Percentiles rank a stretch among this genome's conserved stretches.
These are phyloP conservation scores for Grammomys surdaster DNA, from an alignment of 2,113 vertebrate species.

Conservation along the genomic window DNA sequence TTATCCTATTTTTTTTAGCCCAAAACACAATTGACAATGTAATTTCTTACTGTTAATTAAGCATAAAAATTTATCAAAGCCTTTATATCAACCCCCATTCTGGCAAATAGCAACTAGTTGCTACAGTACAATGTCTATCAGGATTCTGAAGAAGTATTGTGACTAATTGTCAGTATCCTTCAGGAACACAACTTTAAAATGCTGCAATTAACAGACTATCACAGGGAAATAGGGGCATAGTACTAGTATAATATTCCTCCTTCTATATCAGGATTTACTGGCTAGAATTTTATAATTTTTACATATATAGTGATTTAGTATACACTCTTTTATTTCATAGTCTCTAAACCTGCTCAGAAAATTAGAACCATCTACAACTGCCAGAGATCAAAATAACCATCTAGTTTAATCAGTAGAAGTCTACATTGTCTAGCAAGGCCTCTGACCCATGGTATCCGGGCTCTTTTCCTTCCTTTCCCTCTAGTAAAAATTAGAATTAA, in stretches of 20 bases:
- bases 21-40: background rate
- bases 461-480: background rate
- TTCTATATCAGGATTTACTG: background rate
- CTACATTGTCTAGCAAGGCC: background rate
- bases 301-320: background rate
- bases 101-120: background rate
- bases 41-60: background rate
- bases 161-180: background rate
- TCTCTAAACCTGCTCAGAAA: conserved; percentile 31
- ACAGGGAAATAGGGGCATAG: background rate
- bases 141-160: background rate
- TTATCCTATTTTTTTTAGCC: background rate
- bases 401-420: background rate
- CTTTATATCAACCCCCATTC: background rate
- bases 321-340: background rate
- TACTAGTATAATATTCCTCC: background rate
- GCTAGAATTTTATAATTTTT: background rate
- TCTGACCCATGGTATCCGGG: accelerated
- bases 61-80: background rate
- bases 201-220: background rate
- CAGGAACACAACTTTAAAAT: background rate
- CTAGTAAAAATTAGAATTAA: background rate
- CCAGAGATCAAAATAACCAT: background rate
- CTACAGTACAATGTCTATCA: background rate
- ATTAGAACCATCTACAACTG: background rate